Evolutionary conservation across 2,888 invertebrate species (phyloP), one percentile per base, ranked within the genome.

Genomic region (Trimorus sp.): DNA sequence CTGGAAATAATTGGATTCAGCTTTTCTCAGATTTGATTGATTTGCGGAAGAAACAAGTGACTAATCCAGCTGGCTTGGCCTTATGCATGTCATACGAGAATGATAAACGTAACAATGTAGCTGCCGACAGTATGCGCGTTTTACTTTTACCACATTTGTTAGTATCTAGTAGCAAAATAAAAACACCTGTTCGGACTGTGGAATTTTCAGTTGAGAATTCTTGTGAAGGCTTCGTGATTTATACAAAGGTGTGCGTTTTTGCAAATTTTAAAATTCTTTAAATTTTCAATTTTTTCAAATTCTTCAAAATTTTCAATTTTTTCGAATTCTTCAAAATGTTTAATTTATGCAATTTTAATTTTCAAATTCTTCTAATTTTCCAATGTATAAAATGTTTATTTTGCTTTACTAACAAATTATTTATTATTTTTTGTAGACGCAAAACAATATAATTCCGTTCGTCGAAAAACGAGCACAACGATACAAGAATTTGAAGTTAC

Each of bases 121-220:
- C n/a, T 60, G 26, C 60, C 7, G 71, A 71, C 16, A 48, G 71
- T 7, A 38, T 71, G 12, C 49, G 71, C 3, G 12, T 71, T 51
- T 12, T 60, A 12, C 7, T 71, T 37, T 16, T 71, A 14, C 71
- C 60, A 0, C 62, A 71, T 60, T 45, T 71, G 15, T 5, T 71
- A 8, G 38, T 37, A 1, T 53, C 53, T 1, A 60, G 40, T 14
- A 62, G 60, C 42, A 37, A 49, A 51, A 16, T 71, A n/a, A 62
- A 71, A 49, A 62, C 62, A n/a, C 71, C 63, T 14, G 14, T 3
- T 5, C 40, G 73, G 14, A 16, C 12, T 9, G 37, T 58, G 6
- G 56, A 58, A 40, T 42, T 42, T 51, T 71, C 71, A 6, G 9
- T 40, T 40, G 14, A 49, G 0, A 60, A 60, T 9, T 11, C 53